These are phyloP conservation scores for Tapera naevia DNA, from an alignment of 2,797 vertebrate genomes.

Conservation along the genomic window DNA sequence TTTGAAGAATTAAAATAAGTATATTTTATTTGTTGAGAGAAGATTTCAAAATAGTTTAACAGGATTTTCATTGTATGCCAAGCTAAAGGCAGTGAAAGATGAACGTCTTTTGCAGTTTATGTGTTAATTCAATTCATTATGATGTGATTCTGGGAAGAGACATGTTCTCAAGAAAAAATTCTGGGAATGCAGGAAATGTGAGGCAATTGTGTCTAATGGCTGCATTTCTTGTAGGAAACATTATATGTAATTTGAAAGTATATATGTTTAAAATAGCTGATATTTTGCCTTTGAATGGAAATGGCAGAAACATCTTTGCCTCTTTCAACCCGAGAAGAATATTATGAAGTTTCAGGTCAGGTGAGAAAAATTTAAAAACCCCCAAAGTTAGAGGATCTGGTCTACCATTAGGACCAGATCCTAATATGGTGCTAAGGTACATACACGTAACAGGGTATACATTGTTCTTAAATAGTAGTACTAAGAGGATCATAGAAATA, in stretches of 20 bases:
- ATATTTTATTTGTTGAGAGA: not conserved
- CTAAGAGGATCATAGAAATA: not conserved
- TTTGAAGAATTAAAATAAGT: not conserved
- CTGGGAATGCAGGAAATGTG: conserved; percentile 1
- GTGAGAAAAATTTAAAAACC: not conserved
- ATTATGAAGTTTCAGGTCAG: not conserved
- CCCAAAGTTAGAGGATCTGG: not conserved
- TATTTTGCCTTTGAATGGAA: not conserved
- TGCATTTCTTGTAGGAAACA: not conserved
- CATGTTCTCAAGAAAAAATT: not conserved
- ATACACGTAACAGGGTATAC: not conserved
- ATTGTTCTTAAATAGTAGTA: not conserved
- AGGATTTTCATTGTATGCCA: not conserved
- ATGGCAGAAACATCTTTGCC: not conserved
- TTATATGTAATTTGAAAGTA: not conserved
- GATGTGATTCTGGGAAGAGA: not conserved
- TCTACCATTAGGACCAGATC: not conserved
- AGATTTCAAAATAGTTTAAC: not conserved
- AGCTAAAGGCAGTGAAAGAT: not conserved
- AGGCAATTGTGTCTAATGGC: not conserved
- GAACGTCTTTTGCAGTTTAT: not conserved
- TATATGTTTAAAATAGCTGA: not conserved
- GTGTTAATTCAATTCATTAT: not conserved
- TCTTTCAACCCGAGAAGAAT: not conserved
- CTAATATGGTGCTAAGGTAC: not conserved